phyloP scores from a whole-genome alignment of 2,888 invertebrate species.

The Pachliopta kotzebuea region DNA sequence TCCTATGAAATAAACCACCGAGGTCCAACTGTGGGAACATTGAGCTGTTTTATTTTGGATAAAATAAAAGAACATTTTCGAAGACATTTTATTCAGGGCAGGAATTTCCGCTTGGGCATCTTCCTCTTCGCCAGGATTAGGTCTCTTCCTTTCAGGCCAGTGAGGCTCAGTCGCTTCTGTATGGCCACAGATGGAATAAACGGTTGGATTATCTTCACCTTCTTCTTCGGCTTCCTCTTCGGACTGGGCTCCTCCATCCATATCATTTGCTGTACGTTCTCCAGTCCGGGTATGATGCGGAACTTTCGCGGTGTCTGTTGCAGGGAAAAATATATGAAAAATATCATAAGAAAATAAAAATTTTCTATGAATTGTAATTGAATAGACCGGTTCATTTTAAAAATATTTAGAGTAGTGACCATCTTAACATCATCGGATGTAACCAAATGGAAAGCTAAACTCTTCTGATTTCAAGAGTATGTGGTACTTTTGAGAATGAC shows the following conservation, averaged over 20 bases:
- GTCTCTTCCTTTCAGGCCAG: slow-evolving; percentile 46
- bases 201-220: slow-evolving; percentile 30
- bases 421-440: too few species aligned
- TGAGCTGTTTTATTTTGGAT: too few species aligned
- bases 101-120: slow-evolving; percentile 53
- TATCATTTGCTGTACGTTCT: slow-evolving; percentile 48
- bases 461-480: too few species aligned
- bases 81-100: slow-evolving; percentile 30
- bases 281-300: slow-evolving; percentile 41
- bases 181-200: slow-evolving; percentile 27
- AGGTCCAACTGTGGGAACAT: too few species aligned
- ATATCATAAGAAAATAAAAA: too few species aligned
- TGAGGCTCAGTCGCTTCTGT: slow-evolving; percentile 36
- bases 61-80: background rate
- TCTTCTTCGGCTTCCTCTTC: slow-evolving; percentile 26
- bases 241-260: slow-evolving; percentile 47
- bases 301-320: slow-evolving; percentile 54
- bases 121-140: slow-evolving; percentile 53
- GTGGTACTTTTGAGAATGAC: too few species aligned
- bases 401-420: too few species aligned
- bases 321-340: background rate
- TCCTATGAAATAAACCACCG: too few species aligned
- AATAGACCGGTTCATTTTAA: too few species aligned
- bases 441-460: too few species aligned
- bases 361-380: too few species aligned